Evolutionary conservation across 35 echinoderm and acorn worm genomes (phyloP).

Genomic region (Lytechinus pictus): DNA sequence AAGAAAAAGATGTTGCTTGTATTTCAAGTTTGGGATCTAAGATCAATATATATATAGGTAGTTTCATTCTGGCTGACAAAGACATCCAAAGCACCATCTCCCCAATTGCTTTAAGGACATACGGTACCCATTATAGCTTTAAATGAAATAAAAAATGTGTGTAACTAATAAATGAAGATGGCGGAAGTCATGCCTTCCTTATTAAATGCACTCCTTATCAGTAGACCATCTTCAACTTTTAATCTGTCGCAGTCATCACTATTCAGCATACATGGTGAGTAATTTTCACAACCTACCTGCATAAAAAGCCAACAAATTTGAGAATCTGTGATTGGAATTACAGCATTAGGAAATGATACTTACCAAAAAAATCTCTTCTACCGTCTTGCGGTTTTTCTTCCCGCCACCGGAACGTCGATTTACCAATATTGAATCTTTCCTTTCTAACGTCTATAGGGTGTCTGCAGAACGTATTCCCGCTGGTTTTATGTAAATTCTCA

Average conservation of each 20-base stretch:
- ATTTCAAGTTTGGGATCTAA: too few relatives aligned
- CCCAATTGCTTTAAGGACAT: background rate
- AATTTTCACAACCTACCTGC: background rate
- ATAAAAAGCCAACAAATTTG: background rate
- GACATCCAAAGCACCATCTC: too few relatives aligned
- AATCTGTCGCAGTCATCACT: background rate
- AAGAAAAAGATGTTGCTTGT: too few relatives aligned
- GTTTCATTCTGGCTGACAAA: too few relatives aligned
- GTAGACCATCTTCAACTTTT: background rate
- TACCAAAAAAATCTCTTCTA: background rate
- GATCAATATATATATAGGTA: too few relatives aligned
- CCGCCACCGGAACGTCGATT: background rate
- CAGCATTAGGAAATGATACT: background rate
- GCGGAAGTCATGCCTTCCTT: background rate
- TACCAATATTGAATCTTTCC: background rate
- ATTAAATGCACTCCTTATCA: background rate
- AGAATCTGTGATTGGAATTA: background rate
- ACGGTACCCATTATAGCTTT: background rate
- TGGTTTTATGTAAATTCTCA: constrained; percentile 4
- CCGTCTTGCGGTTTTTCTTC: background rate
- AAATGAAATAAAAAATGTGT: background rate
- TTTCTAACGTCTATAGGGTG: background rate
- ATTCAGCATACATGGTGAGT: background rate
- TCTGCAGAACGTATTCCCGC: background rate
- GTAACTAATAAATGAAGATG: background rate